Evolutionary conservation across 1,140 invertebrate species (phyloP), one percentile per base, ranked within the genome.

Genomic region (Whitmania pigra): DNA sequence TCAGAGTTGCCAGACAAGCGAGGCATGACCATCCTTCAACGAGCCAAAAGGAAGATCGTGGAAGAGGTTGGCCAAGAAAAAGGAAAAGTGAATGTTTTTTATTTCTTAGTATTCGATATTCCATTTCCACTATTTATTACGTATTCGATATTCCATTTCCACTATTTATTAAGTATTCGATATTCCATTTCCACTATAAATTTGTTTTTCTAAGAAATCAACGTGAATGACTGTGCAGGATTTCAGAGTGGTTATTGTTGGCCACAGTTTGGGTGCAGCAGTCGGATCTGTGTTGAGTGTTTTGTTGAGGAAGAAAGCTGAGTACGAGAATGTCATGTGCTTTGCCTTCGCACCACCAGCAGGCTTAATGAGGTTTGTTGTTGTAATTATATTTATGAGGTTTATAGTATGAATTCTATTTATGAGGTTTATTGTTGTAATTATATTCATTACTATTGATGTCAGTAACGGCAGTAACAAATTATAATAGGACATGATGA

Each of bases 401-500:
- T 36, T 36, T 36, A 36, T n/a, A n/a, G n/a, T n/a, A n/a, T n/a
- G n/a, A n/a, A 57, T 57, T 57, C 2, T 57, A n/a, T 36, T 3
- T 36, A 36, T 36, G 31, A 36, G 31, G 2, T 36, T 36, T 36
- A 57, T 57, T 57, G 25, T 57, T 57, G 54, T 9, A n/a, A 57
- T 57, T 57, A 57, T 57, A n/a, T n/a, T n/a, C n/a, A 57, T 57
- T 57, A 57, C 9, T 57, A 57, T 57, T 57, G 2, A n/a, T 57
- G 25, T 20, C 54, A 9, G n/a, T n/a, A n/a, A n/a, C 9, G 25
- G 2, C 54, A 25, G 2, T 57, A 57, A 4, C 9, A 57, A n/a
- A 2, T n/a, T 25, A 5, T n/a, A 36, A 36, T 36, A 36, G 31
- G 31, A 36, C 2, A 36, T 36, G 31, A 36, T 36, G n/a, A n/a